Percentiles rank a stretch among this genome's conserved stretches.
Evolutionary conservation across 2,113 vertebrate species (phyloP).

Genomic region (Boulengeromyrus knoepffleri): DNA sequence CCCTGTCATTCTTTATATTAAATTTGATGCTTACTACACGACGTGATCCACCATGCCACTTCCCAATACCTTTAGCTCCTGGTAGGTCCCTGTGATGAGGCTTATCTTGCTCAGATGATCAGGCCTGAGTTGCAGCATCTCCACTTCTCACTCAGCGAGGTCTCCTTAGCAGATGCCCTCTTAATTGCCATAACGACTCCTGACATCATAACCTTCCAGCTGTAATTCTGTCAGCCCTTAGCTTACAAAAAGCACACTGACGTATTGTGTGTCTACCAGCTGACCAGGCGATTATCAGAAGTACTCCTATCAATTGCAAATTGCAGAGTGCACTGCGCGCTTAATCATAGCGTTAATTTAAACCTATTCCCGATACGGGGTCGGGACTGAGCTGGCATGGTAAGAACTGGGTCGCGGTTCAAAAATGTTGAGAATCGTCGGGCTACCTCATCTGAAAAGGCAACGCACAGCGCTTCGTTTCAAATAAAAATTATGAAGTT

Average conservation of each 20-base stretch:
- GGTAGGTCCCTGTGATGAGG: neutral
- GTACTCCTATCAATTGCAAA: constrained; percentile 34
- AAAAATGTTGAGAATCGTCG: too few relatives aligned
- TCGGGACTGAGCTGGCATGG: too few relatives aligned
- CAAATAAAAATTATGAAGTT: neutral
- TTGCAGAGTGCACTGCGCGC: too few relatives aligned
- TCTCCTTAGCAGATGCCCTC: constrained; percentile 39
- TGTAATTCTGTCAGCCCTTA: constrained; percentile 16
- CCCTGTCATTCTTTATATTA: neutral
- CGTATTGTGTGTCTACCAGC: constrained; percentile 52
- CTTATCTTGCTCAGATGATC: constrained; percentile 64
- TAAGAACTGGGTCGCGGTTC: too few relatives aligned
- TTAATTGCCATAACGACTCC: constrained; percentile 45
- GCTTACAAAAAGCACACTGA: constrained; percentile 35
- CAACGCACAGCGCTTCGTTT: neutral
- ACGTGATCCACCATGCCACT: neutral
- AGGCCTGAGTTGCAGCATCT: constrained; percentile 56
- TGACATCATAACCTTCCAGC: constrained; percentile 35
- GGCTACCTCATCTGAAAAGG: neutral
- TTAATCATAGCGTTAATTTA: too few relatives aligned
- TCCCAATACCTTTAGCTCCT: neutral
- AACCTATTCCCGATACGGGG: too few relatives aligned
- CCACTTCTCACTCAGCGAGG: constrained; percentile 36
- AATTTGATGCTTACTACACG: neutral
- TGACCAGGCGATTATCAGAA: constrained; percentile 41